These are phyloP conservation scores for Trichogramma dendrolimi DNA, from an alignment of 2,888 invertebrate genomes.

Conservation along the genomic window DNA sequence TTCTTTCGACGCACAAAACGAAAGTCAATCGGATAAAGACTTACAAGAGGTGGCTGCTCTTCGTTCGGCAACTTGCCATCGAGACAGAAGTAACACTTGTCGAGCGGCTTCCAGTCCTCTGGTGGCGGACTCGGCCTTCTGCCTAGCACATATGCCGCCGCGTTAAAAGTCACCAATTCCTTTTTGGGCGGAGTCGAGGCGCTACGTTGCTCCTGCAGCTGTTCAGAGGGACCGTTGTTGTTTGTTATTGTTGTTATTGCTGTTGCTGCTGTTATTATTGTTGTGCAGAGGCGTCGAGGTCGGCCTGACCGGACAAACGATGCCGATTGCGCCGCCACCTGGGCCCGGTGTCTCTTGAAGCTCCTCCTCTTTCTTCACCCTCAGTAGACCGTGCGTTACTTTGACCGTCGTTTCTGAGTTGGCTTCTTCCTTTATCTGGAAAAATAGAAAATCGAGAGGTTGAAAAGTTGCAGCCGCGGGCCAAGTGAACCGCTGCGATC, in stretches of 20 bases:
- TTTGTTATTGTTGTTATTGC: constrained; percentile 27
- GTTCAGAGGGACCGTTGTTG: constrained; percentile 25
- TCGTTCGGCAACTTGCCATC: constrained; percentile 65
- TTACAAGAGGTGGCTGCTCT: constrained; percentile 58
- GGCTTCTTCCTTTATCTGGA: constrained; percentile 41
- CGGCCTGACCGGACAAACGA: constrained; percentile 22
- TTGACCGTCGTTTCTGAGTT: constrained; percentile 42
- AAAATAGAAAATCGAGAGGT: background rate
- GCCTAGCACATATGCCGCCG: constrained; percentile 40
- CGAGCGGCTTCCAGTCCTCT: constrained; percentile 75
- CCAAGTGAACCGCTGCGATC: background rate
- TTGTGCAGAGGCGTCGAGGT: constrained; percentile 27
- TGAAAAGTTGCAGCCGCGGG: background rate
- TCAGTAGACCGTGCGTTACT: constrained; percentile 46
- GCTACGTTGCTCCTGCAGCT: constrained; percentile 33
- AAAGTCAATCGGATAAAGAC: constrained; percentile 33
- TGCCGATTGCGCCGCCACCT: constrained; percentile 26
- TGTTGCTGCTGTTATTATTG: constrained; percentile 26
- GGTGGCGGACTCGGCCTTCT: constrained; percentile 49
- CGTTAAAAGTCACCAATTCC: constrained; percentile 37
- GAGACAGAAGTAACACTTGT: constrained; percentile 81
- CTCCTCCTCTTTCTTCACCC: constrained; percentile 51
- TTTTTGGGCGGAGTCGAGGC: constrained; percentile 32
- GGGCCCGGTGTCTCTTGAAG: constrained; percentile 44
- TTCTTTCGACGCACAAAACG: background rate